phyloP scores from a whole-genome alignment of 2,797 vertebrate species.

The Channa striata region DNA sequence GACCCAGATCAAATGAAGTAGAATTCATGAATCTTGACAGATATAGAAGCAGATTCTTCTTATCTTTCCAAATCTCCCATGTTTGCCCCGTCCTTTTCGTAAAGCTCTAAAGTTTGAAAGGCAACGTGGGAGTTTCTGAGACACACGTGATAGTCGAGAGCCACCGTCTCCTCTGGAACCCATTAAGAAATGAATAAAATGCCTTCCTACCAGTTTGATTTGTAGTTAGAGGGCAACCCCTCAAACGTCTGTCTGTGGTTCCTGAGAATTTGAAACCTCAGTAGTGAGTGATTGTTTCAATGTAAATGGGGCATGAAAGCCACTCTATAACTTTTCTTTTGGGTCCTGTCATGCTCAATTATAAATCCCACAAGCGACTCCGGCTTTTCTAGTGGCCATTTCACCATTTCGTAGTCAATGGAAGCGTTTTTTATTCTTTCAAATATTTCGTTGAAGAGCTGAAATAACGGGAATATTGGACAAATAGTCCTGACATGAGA shows the following conservation, averaged over 20 bases:
- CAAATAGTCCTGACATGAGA: conserved; percentile 29
- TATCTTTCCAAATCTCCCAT: conserved; percentile 46
- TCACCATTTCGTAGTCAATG: conserved; percentile 33
- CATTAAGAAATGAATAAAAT: conserved; percentile 82
- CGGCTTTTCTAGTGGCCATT: conserved; percentile 57
- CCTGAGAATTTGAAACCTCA: conserved; percentile 76
- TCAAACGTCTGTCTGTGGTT: conserved; percentile 73
- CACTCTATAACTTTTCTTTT: conserved; percentile 71
- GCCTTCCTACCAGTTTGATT: conserved; percentile 82
- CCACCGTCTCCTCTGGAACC: conserved; percentile 78
- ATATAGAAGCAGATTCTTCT: conserved; percentile 56
- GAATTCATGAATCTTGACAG: conserved; percentile 38
- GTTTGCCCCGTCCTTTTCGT: conserved; percentile 45
- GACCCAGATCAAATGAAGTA: conserved; percentile 5
- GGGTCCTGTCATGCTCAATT: conserved; percentile 75
- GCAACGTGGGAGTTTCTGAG: conserved; percentile 56
- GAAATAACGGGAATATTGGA: conserved; percentile 21
- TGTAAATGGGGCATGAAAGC: conserved; percentile 83
- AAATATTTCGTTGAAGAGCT: background rate
- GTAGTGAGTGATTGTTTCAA: conserved; percentile 83
- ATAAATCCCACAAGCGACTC: conserved; percentile 64
- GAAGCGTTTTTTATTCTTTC: conserved; percentile 13
- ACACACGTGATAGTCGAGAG: conserved; percentile 59
- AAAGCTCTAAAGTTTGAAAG: conserved; percentile 57
- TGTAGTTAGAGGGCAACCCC: conserved; percentile 82